Percentiles rank a stretch among this genome's conserved stretches.
Evolutionary conservation across 2,888 invertebrate species (phyloP).

Genomic region (Nomada lathburiana): DNA sequence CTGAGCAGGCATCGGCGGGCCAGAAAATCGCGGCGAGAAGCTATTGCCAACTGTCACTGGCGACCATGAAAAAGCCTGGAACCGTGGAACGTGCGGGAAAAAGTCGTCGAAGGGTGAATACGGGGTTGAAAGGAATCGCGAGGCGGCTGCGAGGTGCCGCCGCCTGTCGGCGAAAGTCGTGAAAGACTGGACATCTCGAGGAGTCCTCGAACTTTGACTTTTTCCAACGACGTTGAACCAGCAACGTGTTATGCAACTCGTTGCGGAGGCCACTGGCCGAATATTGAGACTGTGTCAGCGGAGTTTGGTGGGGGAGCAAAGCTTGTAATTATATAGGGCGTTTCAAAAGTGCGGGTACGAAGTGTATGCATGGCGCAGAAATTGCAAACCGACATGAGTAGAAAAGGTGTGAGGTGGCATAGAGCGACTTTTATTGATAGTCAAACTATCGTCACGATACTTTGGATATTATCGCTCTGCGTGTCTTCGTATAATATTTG

Average conservation of each 20-base stretch:
- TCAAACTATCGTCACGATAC: too few relatives aligned
- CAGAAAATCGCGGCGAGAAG: slow-evolving; percentile 70
- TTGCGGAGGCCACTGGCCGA: slow-evolving; percentile 6
- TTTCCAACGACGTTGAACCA: slow-evolving; percentile 52
- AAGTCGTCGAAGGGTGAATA: not conserved
- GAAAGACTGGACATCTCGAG: not conserved
- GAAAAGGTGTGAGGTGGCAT: too few relatives aligned
- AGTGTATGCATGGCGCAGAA: too few relatives aligned
- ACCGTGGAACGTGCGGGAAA: slow-evolving; percentile 2
- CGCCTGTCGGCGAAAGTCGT: slow-evolving; percentile 1
- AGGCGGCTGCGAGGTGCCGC: slow-evolving; percentile 22
- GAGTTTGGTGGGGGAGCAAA: too few relatives aligned
- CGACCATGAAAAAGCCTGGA: slow-evolving; percentile 26
- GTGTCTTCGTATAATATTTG: too few relatives aligned
- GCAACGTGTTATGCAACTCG: slow-evolving; percentile 49
- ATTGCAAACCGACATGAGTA: too few relatives aligned
- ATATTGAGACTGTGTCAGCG: slow-evolving; percentile 13
- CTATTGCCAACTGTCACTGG: slow-evolving; percentile 43
- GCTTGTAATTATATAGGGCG: too few relatives aligned
- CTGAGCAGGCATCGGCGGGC: slow-evolving; percentile 75
- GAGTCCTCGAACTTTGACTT: slow-evolving; percentile 72
- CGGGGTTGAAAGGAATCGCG: not conserved
- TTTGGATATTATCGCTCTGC: too few relatives aligned
- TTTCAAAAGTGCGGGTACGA: too few relatives aligned
- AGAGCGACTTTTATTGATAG: too few relatives aligned